These are phyloP conservation scores for Champsocephalus esox DNA, from an alignment of 2,797 vertebrate species.

Conservation along the genomic window DNA sequence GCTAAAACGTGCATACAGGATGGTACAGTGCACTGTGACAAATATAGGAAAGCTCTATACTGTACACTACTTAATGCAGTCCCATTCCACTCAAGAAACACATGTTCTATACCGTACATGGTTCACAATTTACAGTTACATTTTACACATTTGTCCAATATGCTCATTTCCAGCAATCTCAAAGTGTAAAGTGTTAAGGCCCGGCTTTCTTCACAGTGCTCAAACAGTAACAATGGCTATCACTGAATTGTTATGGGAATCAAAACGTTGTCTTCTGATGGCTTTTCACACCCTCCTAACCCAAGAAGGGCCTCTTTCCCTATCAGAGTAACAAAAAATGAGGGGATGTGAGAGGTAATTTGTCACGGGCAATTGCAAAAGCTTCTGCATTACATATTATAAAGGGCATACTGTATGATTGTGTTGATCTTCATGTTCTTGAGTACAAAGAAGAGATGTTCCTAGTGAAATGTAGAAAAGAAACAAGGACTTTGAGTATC, in stretches of 20 bases:
- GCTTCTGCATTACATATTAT: background rate
- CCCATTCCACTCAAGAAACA: background rate
- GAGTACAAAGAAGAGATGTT: background rate
- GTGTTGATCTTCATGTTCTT: background rate
- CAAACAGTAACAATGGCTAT: slow-evolving; percentile 1
- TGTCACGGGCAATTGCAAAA: background rate
- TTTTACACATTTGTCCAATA: slow-evolving; percentile 12
- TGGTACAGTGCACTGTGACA: background rate
- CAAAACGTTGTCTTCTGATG: slow-evolving; percentile 9
- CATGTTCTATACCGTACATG: background rate
- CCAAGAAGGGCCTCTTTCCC: background rate
- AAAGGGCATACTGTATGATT: background rate
- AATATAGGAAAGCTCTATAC: background rate
- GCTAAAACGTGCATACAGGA: background rate
- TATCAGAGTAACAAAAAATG: background rate
- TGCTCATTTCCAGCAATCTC: slow-evolving; percentile 32
- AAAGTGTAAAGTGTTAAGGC: slow-evolving; percentile 13
- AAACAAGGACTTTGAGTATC: background rate
- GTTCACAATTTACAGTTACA: slow-evolving; percentile 6
- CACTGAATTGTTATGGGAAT: slow-evolving; percentile 11
- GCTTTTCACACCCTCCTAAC: background rate
- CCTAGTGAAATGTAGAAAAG: background rate
- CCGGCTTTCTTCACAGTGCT: slow-evolving; percentile 3
- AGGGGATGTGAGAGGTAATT: background rate
- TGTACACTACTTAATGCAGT: background rate